Evolutionary conservation across 2,113 vertebrate genomes (phyloP), one percentile per base, ranked within the genome.

Genomic region (Mohoua ochrocephala): DNA sequence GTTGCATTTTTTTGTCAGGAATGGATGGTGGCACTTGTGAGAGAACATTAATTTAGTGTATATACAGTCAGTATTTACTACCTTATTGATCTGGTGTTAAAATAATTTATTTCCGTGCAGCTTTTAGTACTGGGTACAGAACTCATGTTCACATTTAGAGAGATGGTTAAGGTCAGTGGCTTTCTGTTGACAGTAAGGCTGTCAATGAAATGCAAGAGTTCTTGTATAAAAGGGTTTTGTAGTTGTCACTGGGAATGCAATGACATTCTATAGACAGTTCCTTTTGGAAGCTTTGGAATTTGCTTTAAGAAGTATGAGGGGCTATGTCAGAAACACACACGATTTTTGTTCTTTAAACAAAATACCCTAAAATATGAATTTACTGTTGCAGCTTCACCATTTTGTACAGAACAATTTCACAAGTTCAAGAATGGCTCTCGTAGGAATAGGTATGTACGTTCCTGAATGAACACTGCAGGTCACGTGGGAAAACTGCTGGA

Each of bases 341-440:
- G 1, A 20, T 44, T 31, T 95, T 88, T 94, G 41, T 87, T 49
- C 37, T 92, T 91, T 91, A 74, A 50, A 49, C 26, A 42, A 42
- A 47, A 77, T 90, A 65, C 39, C 23, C 64, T 97, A 81, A 97
- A 89, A 56, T 65, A 10, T 73, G 17, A 50, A 73, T 94, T 94
- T 96, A 15, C 42, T 93, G 85, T 73, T 95, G 79, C 97, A 99
- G 99, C 98, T 99, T 91, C 98, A 99, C 67, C 97, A 98, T 49
- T 99, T 98, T 95, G 98, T 99, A 73, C 98, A 99, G 96, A 99
- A 98, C 96, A 97, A 99, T 97, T 99, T 99, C 97, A 99, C 98
- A 83, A 99, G 98, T 93, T 95, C 98, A 37, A 98, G 98, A 95
- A 99, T 99, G 98, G 99, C 99, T 91, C 98, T 99, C 26, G 97